A percentile compares a stretch with the other conserved stretches of the same genome.
Evolutionary conservation across 1,140 invertebrate genomes (phyloP).

Genomic region (Magallana angulata): DNA sequence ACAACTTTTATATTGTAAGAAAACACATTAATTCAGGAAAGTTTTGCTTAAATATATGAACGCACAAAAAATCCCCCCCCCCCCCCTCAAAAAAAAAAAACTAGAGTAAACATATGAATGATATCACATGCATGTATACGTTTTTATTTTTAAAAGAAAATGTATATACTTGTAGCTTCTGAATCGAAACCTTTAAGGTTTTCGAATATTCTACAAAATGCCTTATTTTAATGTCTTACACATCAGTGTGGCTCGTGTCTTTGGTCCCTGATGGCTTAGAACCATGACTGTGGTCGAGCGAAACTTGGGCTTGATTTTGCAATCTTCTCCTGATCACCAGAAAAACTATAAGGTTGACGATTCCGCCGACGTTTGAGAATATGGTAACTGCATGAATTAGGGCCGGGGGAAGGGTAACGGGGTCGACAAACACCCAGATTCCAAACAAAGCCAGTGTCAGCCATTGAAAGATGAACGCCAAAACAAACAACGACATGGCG

Average conservation of each 20-base stretch:
- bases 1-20: too few species aligned
- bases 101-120: too few species aligned
- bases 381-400: slow-evolving; percentile 49
- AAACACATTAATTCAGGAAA: too few species aligned
- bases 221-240: background rate
- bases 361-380: slow-evolving; percentile 53
- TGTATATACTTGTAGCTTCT: too few species aligned
- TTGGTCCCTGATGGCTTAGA: background rate
- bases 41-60: too few species aligned
- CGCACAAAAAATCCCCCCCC: too few species aligned
- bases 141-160: too few species aligned
- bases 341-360: slow-evolving; percentile 44
- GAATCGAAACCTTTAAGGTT: too few species aligned
- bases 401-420: slow-evolving; percentile 11
- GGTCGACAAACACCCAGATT: slow-evolving; percentile 33
- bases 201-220: too few species aligned
- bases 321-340: slow-evolving; percentile 47
- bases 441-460: slow-evolving; percentile 50
- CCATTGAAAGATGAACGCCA: slow-evolving; percentile 50
- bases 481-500: slow-evolving; percentile 50
- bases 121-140: too few species aligned
- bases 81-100: too few species aligned
- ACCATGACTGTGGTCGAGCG: background rate
- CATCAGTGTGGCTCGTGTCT: background rate
- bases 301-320: background rate